Percentiles rank a stretch among this genome's conserved stretches.
Conservation (phyloP, 1,140 invertebrate species). For the Euura lappo region DNA sequence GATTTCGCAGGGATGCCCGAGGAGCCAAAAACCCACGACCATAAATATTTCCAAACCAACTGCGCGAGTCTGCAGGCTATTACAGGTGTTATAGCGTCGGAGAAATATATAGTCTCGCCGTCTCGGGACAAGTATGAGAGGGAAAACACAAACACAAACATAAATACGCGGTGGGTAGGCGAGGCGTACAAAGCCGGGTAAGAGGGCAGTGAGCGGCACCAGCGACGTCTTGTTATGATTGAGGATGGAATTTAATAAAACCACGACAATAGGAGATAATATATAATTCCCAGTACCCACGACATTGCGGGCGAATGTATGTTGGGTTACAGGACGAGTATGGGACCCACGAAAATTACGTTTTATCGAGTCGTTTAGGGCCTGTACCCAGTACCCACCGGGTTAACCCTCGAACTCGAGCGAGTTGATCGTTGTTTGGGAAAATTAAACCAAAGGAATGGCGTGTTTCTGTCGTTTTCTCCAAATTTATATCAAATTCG, state of each 20-base stretch:
- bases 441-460: not conserved
- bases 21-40: not conserved
- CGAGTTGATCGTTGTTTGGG: constrained; percentile 2
- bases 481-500: not conserved
- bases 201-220: constrained; percentile 2
- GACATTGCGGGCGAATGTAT: not conserved
- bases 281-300: not conserved
- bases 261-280: not conserved
- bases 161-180: not conserved
- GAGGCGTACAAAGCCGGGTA: not conserved
- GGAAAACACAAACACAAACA: not conserved
- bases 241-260: constrained; percentile 5
- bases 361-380: not conserved
- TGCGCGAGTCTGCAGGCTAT: constrained; percentile 3
- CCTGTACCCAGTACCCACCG: not conserved
- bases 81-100: constrained; percentile 3
- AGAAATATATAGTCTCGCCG: not conserved
- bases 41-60: constrained; percentile 7
- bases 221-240: constrained; percentile 4
- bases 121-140: not conserved
- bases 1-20: not conserved
- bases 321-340: not conserved
- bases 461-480: not conserved
- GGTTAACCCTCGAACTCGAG: not conserved
- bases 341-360: not conserved